A percentile compares a stretch with the other conserved stretches of the same genome.
phyloP scores from a whole-genome alignment of 1,140 invertebrate genomes.

The Drosophila sp. region DNA sequence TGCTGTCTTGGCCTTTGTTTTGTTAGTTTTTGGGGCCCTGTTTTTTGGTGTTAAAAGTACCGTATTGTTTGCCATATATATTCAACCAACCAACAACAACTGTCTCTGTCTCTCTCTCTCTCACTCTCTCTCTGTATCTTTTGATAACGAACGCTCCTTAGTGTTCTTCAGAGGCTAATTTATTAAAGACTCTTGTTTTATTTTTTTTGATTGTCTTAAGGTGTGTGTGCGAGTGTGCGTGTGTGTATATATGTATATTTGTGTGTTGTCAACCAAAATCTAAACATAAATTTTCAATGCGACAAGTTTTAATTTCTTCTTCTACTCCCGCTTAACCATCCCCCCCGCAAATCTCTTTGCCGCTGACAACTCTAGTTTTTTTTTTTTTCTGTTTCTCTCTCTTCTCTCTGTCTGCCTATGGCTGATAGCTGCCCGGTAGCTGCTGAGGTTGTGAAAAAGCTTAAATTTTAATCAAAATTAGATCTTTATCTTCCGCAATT shows the following conservation, averaged over 20 bases:
- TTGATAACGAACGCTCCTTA: conserved; percentile 48
- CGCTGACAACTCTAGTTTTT: neutral
- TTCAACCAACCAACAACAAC: conserved; percentile 39
- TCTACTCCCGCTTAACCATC: conserved; percentile 20
- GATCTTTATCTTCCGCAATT: conserved; percentile 76
- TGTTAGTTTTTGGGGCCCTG: conserved; percentile 16
- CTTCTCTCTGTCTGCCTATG: conserved; percentile 14
- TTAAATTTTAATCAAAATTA: conserved; percentile 82
- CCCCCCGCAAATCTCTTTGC: neutral
- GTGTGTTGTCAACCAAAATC: conserved; percentile 47
- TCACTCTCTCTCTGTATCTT: neutral
- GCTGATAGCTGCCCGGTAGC: conserved; percentile 58
- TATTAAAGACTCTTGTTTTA: conserved; percentile 65
- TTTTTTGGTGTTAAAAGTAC: conserved; percentile 78
- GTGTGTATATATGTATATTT: conserved; percentile 23
- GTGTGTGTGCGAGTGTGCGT: conserved; percentile 16
- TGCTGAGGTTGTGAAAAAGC: conserved; percentile 77
- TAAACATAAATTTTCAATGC: conserved; percentile 69
- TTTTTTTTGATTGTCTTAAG: conserved; percentile 30
- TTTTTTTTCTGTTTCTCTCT: conserved; percentile 10
- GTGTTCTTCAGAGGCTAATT: conserved; percentile 56
- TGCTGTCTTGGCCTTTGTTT: conserved; percentile 74
- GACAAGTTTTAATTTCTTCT: conserved; percentile 73
- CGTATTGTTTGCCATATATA: conserved; percentile 79
- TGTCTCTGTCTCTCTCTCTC: conserved; percentile 18